Conservation (phyloP, 2,113 vertebrate species). For the Xenopus borealis region DNA sequence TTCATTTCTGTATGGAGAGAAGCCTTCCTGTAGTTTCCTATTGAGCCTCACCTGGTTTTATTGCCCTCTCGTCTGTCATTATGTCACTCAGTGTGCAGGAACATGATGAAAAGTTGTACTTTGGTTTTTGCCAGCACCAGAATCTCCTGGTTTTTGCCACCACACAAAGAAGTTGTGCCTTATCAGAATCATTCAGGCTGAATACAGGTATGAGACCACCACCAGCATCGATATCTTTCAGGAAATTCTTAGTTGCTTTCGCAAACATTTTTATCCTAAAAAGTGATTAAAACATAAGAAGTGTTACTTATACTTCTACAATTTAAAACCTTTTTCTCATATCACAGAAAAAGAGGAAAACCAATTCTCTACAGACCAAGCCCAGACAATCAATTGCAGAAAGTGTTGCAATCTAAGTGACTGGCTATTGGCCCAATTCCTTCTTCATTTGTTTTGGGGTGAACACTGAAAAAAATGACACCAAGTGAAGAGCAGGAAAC, state of each 20-base stretch:
- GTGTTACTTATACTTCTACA: background rate
- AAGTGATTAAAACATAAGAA: background rate
- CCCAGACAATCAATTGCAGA: too few species aligned
- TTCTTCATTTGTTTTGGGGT: too few species aligned
- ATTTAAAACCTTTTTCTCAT: too few species aligned
- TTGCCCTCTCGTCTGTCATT: constrained; percentile 65
- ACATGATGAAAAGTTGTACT: constrained; percentile 78
- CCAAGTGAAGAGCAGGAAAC: too few species aligned
- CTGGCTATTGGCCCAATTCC: too few species aligned
- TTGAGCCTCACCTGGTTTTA: constrained; percentile 75
- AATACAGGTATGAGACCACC: constrained; percentile 79
- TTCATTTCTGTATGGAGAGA: too few species aligned
- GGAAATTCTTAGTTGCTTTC: constrained; percentile 83
- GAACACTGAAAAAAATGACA: too few species aligned
- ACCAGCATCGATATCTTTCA: constrained; percentile 77
- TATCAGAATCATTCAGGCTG: constrained; percentile 77
- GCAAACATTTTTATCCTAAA: constrained; percentile 79
- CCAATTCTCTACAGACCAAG: too few species aligned
- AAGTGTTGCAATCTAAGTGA: too few species aligned
- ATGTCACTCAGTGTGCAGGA: constrained; percentile 70
- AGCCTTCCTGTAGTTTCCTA: too few species aligned
- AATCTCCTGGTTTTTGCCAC: constrained; percentile 77
- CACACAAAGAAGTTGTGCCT: constrained; percentile 71
- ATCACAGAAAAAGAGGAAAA: too few species aligned
- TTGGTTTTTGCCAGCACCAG: constrained; percentile 89